Evolutionary conservation across 2,797 vertebrate species (phyloP), one percentile per base, ranked within the genome.

Genomic region (Acanthurus tractus): DNA sequence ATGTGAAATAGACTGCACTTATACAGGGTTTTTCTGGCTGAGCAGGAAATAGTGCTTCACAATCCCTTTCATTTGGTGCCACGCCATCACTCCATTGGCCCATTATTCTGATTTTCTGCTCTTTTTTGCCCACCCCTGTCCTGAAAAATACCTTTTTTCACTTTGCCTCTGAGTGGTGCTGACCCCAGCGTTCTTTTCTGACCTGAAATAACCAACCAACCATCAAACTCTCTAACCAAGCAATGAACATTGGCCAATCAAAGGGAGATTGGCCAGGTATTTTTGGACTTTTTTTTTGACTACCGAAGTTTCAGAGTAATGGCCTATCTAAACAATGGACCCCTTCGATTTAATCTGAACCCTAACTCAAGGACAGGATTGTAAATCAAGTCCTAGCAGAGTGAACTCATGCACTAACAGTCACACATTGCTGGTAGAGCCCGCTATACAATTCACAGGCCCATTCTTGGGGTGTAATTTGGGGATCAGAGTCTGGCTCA

Each of bases 391-490:
- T 29, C 25, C 25, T 29, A 29, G 25, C 3, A 29, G 25, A 29
- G 3, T 49, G 34, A 38, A 45, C 12, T 17, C 67, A 6, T 54
- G 12, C 57, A 62, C 49, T n/a, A 10, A 10, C n/a, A 53, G 40
- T 42, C 20, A 45, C 44, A 50, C 66, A 50, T 0, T 5, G 15
- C 50, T 23, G 52, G 61, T 1, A 0, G 48, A 29, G 42, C 53
- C 49, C 6, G 2, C 29, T 20, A 45, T 53, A 34, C n/a, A 50
- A 66, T 15, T 4, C 0, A 0, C 40, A 22, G 42, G 18, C 46
- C n/a, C 14, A 4, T 55, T 36, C 44, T 65, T 45, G 12, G 25
- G 44, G 25, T 63, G 55, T 40, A 73, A 78, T 78, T 68, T 61
- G 22, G 15, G 10, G 25, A 46, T 58, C 29, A 48, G 54, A 6